These are phyloP conservation scores for Rhinoderma darwinii DNA, from an alignment of 2,113 vertebrate species.

Conservation along the genomic window DNA sequence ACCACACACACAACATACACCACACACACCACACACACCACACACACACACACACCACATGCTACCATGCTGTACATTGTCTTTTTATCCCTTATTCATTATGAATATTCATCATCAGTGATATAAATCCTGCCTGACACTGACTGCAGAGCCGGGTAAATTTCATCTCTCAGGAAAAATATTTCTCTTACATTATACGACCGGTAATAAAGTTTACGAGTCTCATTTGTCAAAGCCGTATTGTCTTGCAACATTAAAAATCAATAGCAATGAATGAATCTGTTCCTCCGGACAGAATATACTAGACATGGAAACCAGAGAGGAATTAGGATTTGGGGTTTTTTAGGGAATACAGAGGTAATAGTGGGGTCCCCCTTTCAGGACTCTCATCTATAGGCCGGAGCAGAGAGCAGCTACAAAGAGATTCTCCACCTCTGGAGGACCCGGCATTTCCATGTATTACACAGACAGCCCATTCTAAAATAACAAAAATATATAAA, in stretches of 20 bases:
- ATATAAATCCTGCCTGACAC: conserved; percentile 5
- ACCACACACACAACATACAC: too few relatives aligned
- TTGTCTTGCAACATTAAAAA: not conserved
- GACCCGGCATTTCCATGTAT: too few relatives aligned
- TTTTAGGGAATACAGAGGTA: too few relatives aligned
- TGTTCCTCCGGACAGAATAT: not conserved
- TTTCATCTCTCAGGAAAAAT: conserved; percentile 31
- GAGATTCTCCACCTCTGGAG: too few relatives aligned
- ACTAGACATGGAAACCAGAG: not conserved
- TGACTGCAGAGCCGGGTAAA: not conserved
- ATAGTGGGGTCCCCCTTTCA: too few relatives aligned
- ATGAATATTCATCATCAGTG: conserved; percentile 25
- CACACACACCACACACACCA: too few relatives aligned
- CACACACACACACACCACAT: too few relatives aligned
- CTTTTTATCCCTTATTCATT: not conserved
- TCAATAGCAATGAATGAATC: not conserved
- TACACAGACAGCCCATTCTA: too few relatives aligned
- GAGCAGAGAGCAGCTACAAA: too few relatives aligned
- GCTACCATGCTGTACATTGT: not conserved
- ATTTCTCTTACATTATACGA: conserved; percentile 32
- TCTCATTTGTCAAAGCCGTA: conserved; percentile 17
- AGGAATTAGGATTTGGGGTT: not conserved
- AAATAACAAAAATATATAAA: too few relatives aligned
- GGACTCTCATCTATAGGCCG: too few relatives aligned
- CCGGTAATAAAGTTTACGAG: conserved; percentile 29